Percentiles rank a stretch among this genome's conserved stretches.
These are phyloP conservation scores for Nomada fabriciana DNA, from an alignment of 2,888 invertebrate species.

Conservation along the genomic window DNA sequence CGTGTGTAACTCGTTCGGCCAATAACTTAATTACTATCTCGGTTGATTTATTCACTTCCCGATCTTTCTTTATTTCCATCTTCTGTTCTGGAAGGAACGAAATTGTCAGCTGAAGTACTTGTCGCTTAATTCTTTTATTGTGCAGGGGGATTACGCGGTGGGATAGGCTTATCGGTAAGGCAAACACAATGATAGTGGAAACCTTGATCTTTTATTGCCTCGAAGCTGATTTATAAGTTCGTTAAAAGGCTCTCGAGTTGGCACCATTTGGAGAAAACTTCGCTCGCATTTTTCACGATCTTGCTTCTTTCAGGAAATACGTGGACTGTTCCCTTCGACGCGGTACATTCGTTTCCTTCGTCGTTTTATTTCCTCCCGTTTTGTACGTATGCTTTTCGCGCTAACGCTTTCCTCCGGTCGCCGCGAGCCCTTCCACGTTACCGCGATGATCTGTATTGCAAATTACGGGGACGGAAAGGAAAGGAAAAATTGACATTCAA, in stretches of 20 bases:
- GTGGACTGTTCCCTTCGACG: background rate
- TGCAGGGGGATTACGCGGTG: too few species aligned
- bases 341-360: background rate
- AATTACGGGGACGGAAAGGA: slow-evolving; percentile 28
- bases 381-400: background rate
- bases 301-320: background rate
- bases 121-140: too few species aligned
- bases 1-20: background rate
- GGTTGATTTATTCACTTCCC: background rate
- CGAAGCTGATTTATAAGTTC: background rate
- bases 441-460: slow-evolving; percentile 20
- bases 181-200: too few species aligned
- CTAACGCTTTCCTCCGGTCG: slow-evolving; percentile 6
- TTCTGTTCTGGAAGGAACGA: too few species aligned
- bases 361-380: background rate
- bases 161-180: too few species aligned
- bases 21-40: background rate
- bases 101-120: too few species aligned
- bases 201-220: background rate
- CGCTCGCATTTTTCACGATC: background rate
- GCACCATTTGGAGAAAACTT: background rate
- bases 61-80: too few species aligned
- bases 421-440: background rate
- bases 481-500: slow-evolving; percentile 22
- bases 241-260: background rate